A percentile compares a stretch with the other conserved stretches of the same genome.
Conservation (phyloP, 2,888 invertebrate genomes). For the Trisateles emortualis region DNA sequence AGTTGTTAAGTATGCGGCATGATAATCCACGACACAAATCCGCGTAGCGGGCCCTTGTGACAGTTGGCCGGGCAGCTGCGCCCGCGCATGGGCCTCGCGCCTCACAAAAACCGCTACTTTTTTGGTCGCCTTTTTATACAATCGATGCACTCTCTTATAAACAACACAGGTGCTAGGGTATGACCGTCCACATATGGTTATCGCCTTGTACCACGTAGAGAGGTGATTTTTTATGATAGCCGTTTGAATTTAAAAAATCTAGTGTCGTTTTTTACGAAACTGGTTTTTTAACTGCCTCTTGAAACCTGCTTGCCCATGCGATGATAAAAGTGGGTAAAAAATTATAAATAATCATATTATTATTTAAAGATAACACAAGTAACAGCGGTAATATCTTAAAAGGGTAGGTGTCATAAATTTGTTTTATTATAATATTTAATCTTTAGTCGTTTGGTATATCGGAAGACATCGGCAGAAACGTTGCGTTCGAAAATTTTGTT, state of each 20-base stretch:
- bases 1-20: slow-evolving; percentile 70
- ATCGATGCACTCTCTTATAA: slow-evolving; percentile 83
- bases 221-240: slow-evolving; percentile 71
- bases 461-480: too few species aligned
- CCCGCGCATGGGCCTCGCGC: slow-evolving; percentile 66
- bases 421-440: too few species aligned
- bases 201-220: slow-evolving; percentile 69
- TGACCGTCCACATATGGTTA: slow-evolving; percentile 84
- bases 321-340: slow-evolving; percentile 1
- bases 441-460: too few species aligned
- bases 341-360: slow-evolving; percentile 2
- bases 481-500: too few species aligned
- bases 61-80: slow-evolving; percentile 84
- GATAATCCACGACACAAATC: slow-evolving; percentile 76
- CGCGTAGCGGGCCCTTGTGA: slow-evolving; percentile 73
- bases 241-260: slow-evolving; percentile 61
- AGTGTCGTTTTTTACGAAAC: slow-evolving; percentile 42
- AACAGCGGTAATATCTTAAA: too few species aligned
- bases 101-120: slow-evolving; percentile 84
- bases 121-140: slow-evolving; percentile 82
- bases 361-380: too few species aligned
- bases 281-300: slow-evolving; percentile 45
- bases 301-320: slow-evolving; percentile 38
- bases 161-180: slow-evolving; percentile 85
- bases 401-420: too few species aligned